A percentile compares a stretch with the other conserved stretches of the same genome.
Evolutionary conservation across 2,888 invertebrate genomes (phyloP).

Genomic region (Drosophila yooni): DNA sequence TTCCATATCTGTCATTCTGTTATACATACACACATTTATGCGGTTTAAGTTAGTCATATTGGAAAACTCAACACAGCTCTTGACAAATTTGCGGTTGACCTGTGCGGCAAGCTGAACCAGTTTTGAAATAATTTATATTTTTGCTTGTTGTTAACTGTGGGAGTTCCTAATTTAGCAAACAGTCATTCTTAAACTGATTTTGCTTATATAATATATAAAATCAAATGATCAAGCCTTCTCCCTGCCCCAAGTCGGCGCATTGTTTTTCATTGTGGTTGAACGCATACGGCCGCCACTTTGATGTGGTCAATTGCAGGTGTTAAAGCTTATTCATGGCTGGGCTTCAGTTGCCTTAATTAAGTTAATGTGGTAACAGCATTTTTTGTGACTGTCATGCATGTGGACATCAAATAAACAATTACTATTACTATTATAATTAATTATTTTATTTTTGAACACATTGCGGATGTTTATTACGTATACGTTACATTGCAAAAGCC

Average conservation of each 20-base stretch:
- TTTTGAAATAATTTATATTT: slow-evolving; percentile 22
- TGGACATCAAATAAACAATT: slow-evolving; percentile 1
- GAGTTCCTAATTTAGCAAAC: slow-evolving; percentile 31
- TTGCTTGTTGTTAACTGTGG: slow-evolving; percentile 4
- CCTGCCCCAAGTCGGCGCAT: slow-evolving; percentile 4
- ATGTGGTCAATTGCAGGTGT: slow-evolving; percentile 52
- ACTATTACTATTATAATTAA: not conserved
- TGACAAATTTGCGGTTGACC: slow-evolving; percentile 45
- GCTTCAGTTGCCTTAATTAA: slow-evolving; percentile 34
- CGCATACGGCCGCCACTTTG: slow-evolving; percentile 6
- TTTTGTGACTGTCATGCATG: slow-evolving; percentile 26
- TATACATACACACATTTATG: slow-evolving; percentile 5
- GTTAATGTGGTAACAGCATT: slow-evolving; percentile 26
- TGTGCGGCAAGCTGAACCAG: slow-evolving; percentile 36
- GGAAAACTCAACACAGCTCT: slow-evolving; percentile 30
- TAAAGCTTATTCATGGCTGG: slow-evolving; percentile 26
- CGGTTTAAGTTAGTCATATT: slow-evolving; percentile 24
- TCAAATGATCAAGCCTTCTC: slow-evolving; percentile 26
- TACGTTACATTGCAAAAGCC: not conserved
- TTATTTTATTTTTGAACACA: not conserved
- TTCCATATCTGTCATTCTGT: slow-evolving; percentile 1
- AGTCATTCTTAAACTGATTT: slow-evolving; percentile 11
- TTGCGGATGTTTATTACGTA: slow-evolving; percentile 25
- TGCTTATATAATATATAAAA: slow-evolving; percentile 5
- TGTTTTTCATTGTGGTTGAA: not conserved